Percentiles rank a stretch among this genome's conserved stretches.
Evolutionary conservation across 2,888 invertebrate genomes (phyloP).

Genomic region (Clanis bilineata): DNA sequence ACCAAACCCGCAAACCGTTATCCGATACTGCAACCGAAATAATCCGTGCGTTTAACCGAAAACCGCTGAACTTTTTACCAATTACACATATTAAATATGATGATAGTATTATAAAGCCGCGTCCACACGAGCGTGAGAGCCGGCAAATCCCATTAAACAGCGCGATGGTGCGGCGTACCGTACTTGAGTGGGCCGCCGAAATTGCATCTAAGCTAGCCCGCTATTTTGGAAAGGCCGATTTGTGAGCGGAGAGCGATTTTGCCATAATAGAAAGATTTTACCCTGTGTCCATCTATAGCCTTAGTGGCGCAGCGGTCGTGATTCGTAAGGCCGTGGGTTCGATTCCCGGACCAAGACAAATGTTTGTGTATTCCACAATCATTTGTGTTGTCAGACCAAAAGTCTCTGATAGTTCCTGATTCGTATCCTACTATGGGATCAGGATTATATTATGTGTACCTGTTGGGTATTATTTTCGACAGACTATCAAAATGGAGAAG

Average conservation of each 20-base stretch:
- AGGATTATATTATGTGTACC: too few species aligned
- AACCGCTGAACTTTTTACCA: background rate
- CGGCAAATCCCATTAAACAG: slow-evolving; percentile 19
- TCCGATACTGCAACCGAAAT: background rate
- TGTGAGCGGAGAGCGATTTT: background rate
- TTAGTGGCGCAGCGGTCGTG: too few species aligned
- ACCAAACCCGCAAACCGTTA: background rate
- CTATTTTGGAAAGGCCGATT: slow-evolving; percentile 9
- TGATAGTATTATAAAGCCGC: slow-evolving; percentile 16
- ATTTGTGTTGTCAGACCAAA: too few species aligned
- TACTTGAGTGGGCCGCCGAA: slow-evolving; percentile 21
- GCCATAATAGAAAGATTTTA: background rate
- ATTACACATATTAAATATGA: slow-evolving; percentile 6
- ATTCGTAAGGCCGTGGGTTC: too few species aligned
- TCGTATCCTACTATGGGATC: too few species aligned
- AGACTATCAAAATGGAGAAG: too few species aligned
- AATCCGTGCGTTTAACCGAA: background rate
- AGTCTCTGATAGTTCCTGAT: too few species aligned
- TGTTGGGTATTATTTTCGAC: too few species aligned
- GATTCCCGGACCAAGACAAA: too few species aligned
- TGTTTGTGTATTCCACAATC: too few species aligned
- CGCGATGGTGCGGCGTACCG: slow-evolving; percentile 15
- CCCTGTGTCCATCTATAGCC: background rate
- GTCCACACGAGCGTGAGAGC: slow-evolving; percentile 14
- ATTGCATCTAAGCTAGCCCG: slow-evolving; percentile 31